Evolutionary conservation across 2,113 vertebrate species (phyloP).

Genomic region (Oreochromis tanganicae): DNA sequence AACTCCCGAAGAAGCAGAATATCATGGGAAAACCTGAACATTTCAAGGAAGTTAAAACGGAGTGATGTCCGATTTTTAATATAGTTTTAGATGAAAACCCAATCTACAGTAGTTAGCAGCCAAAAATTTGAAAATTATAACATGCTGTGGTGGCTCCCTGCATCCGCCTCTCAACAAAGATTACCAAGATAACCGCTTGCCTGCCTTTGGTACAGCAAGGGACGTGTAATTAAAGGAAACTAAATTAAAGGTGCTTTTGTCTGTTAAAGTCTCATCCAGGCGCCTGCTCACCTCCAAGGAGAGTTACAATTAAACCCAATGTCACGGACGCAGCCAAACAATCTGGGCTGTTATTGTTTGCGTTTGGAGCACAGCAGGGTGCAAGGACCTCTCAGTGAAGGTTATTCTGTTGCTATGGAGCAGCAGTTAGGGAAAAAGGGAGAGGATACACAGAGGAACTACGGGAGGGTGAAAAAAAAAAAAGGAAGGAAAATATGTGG

Average conservation of each 20-base stretch:
- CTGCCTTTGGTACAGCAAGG: background rate
- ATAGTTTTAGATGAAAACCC: background rate
- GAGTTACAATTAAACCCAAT: slow-evolving; percentile 48
- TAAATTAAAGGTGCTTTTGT: slow-evolving; percentile 26
- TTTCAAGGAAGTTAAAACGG: background rate
- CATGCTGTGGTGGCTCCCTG: background rate
- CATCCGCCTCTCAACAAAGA: background rate
- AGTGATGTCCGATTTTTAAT: background rate
- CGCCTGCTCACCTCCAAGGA: background rate
- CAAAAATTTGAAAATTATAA: background rate
- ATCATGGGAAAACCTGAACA: background rate
- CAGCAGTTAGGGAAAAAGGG: background rate
- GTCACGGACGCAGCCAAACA: slow-evolving; percentile 27
- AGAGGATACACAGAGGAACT: slow-evolving; percentile 8
- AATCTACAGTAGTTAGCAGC: background rate
- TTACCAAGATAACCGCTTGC: background rate
- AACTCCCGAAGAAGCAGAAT: background rate
- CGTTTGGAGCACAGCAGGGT: slow-evolving; percentile 13
- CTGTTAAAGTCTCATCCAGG: background rate
- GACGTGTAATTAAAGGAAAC: slow-evolving; percentile 2
- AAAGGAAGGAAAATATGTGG: background rate
- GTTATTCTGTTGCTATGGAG: slow-evolving; percentile 56
- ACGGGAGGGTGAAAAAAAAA: background rate
- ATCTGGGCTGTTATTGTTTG: slow-evolving; percentile 50
- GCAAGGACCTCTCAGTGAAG: slow-evolving; percentile 49